These are phyloP conservation scores for Eupithecia exiguata DNA, from an alignment of 2,888 invertebrate genomes.

Conservation along the genomic window DNA sequence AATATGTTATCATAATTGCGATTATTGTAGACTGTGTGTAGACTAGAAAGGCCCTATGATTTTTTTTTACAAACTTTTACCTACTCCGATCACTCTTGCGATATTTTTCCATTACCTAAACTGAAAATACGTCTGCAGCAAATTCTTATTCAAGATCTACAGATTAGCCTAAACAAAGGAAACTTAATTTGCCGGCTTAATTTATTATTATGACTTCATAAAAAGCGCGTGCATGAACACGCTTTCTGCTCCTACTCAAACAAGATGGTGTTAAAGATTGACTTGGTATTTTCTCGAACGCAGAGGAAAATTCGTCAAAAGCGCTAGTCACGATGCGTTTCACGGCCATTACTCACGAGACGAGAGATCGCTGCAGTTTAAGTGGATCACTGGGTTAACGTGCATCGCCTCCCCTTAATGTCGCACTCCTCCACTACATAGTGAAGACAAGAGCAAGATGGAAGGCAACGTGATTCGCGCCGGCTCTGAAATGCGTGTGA, in stretches of 20 bases:
- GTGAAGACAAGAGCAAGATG: slow-evolving; percentile 19
- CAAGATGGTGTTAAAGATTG: slow-evolving; percentile 37
- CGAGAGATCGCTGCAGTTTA: slow-evolving; percentile 42
- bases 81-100: neutral
- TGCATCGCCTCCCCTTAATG: slow-evolving; percentile 36
- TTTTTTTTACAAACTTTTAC: neutral
- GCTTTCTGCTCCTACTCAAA: slow-evolving; percentile 33
- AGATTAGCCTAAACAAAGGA: neutral
- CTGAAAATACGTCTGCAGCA: neutral
- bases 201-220: slow-evolving; percentile 5
- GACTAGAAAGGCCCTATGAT: neutral
- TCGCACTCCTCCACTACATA: slow-evolving; percentile 22
- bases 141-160: neutral
- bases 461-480: slow-evolving; percentile 14
- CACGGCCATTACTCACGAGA: slow-evolving; percentile 46
- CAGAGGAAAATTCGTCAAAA: slow-evolving; percentile 50
- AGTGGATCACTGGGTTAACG: slow-evolving; percentile 48
- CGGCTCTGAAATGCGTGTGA: slow-evolving; percentile 29
- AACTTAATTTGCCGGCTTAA: neutral
- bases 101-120: neutral
- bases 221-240: slow-evolving; percentile 22
- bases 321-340: slow-evolving; percentile 50
- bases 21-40: neutral
- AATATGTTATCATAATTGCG: neutral
- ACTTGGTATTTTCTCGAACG: slow-evolving; percentile 37